Conservation (phyloP, 2,888 invertebrate species). For the Monoplex corrugatus region DNA sequence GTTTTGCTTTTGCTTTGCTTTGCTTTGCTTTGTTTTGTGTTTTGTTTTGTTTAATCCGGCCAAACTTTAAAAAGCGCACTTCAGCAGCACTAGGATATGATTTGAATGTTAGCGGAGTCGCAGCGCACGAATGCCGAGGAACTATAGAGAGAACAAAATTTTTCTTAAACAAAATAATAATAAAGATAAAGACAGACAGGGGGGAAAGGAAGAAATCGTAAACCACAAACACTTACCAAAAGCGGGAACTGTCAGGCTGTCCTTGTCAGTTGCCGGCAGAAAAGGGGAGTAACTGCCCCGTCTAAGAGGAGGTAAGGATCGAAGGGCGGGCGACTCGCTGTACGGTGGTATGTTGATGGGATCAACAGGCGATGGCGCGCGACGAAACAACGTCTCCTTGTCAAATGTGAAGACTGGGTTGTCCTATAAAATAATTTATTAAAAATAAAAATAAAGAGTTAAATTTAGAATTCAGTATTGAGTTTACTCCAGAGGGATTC, state of each 20-base stretch:
- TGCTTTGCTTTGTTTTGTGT: too few relatives aligned
- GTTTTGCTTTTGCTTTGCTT: too few relatives aligned
- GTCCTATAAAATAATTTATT: conserved; percentile 38
- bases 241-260: conserved; percentile 56
- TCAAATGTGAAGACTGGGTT: conserved; percentile 60
- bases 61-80: too few relatives aligned
- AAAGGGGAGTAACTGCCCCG: conserved; percentile 60
- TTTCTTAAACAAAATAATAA: too few relatives aligned
- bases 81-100: too few relatives aligned
- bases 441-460: not conserved
- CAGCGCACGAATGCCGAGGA: too few relatives aligned
- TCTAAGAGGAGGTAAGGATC: conserved; percentile 51
- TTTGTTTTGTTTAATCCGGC: too few relatives aligned
- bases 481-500: too few relatives aligned
- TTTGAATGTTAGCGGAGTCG: too few relatives aligned
- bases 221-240: not conserved
- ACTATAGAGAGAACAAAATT: too few relatives aligned
- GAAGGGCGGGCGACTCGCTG: conserved; percentile 44
- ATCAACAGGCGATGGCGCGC: conserved; percentile 54
- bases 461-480: too few relatives aligned
- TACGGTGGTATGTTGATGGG: conserved; percentile 21
- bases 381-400: conserved; percentile 51
- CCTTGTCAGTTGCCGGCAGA: conserved; percentile 47
- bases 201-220: not conserved
- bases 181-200: too few relatives aligned